Percentiles rank a stretch among this genome's conserved stretches.
Conservation (phyloP, 2,113 vertebrate species). For the Stegostoma tigrinum region DNA sequence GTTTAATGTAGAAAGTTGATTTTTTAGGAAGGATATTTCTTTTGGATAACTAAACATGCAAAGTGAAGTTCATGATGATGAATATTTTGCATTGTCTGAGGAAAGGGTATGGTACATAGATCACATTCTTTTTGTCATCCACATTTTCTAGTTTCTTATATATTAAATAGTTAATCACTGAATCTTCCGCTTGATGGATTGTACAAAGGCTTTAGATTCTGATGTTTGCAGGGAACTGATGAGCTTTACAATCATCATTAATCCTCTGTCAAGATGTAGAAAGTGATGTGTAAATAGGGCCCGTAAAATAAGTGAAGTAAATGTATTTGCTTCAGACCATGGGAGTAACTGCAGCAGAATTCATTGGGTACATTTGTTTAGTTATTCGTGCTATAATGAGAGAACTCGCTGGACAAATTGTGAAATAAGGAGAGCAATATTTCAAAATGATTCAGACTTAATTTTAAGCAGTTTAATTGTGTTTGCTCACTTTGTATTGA, state of each 20-base stretch:
- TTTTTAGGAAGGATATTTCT: not conserved
- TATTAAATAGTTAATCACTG: not conserved
- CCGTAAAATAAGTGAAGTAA: not conserved
- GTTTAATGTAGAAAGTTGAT: not conserved
- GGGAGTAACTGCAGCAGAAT: not conserved
- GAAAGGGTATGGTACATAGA: not conserved
- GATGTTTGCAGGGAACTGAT: not conserved
- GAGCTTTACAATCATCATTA: not conserved
- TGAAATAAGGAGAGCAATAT: not conserved
- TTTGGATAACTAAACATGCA: not conserved
- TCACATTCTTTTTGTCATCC: not conserved
- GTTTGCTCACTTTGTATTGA: not conserved
- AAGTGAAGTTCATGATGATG: not conserved
- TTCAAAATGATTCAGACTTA: not conserved
- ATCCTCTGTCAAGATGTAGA: not conserved
- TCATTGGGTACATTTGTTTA: not conserved
- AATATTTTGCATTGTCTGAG: not conserved
- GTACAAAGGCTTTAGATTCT: not conserved
- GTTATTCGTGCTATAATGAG: not conserved
- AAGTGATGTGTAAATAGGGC: not conserved
- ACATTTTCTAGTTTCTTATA: not conserved
- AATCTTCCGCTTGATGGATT: not conserved
- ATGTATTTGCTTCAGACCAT: not conserved
- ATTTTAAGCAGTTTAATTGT: not conserved
- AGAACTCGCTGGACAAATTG: not conserved